Evolutionary conservation across 2,113 vertebrate genomes (phyloP).

Genomic region (Opisthocomus hoazin): DNA sequence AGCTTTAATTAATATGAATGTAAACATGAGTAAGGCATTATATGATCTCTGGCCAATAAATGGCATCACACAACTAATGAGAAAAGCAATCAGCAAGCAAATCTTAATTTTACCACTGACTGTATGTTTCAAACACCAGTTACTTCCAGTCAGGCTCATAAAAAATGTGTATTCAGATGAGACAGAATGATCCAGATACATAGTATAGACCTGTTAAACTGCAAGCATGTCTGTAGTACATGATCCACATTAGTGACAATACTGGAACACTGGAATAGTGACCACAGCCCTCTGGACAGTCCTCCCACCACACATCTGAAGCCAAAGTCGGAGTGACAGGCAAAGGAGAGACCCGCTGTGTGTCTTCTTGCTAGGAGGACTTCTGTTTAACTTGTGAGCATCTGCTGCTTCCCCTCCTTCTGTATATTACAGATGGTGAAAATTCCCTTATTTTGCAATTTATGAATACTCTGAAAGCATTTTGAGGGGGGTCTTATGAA

Average conservation of each 20-base stretch:
- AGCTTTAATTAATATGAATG: not conserved
- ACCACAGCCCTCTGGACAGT: not conserved
- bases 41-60: not conserved
- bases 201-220: not conserved
- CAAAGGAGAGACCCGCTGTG: not conserved
- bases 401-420: not conserved
- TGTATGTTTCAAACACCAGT: not conserved
- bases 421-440: not conserved
- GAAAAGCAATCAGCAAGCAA: not conserved
- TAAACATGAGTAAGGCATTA: not conserved
- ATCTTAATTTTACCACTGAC: not conserved
- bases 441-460: slow-evolving; percentile 18
- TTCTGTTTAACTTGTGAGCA: not conserved
- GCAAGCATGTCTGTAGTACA: not conserved
- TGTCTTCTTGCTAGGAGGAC: not conserved
- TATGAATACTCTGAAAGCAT: not conserved
- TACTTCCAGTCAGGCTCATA: not conserved
- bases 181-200: not conserved
- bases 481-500: not conserved
- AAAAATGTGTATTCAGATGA: not conserved
- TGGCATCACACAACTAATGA: not conserved
- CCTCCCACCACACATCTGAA: not conserved
- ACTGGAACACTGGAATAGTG: not conserved
- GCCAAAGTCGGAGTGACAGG: not conserved
- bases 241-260: not conserved